These are phyloP conservation scores for Corythornis madagascariensis DNA, from an alignment of 2,113 vertebrate species.

Conservation along the genomic window DNA sequence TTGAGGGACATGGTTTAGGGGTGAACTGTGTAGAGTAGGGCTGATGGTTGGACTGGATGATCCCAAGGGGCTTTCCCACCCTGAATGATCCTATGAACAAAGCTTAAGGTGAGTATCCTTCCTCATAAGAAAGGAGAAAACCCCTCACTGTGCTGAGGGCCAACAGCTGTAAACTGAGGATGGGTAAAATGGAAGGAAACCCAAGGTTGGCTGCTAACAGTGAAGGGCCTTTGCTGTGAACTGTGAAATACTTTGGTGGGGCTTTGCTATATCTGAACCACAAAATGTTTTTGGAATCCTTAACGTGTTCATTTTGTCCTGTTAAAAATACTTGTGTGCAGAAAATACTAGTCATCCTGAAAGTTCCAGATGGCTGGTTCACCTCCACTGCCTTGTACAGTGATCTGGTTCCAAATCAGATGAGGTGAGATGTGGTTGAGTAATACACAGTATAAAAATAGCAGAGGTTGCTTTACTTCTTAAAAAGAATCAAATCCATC, in stretches of 20 bases:
- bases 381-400: not conserved
- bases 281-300: not conserved
- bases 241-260: not conserved
- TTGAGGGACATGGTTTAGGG: no score
- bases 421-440: not conserved
- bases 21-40: no score
- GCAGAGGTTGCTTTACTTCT: not conserved
- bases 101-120: not conserved
- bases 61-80: no score
- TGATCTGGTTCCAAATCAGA: not conserved
- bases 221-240: not conserved
- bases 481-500: not conserved
- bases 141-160: not conserved
- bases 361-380: not conserved
- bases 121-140: not conserved
- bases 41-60: no score
- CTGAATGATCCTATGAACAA: not conserved
- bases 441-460: not conserved
- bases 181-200: not conserved
- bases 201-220: not conserved
- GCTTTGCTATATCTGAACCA: accelerated
- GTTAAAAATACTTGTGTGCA: not conserved
- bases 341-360: not conserved
- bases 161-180: not conserved
- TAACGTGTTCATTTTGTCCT: not conserved